Conservation (phyloP, 2,797 vertebrate species). For the Acrossocheilus wenchowensis region DNA sequence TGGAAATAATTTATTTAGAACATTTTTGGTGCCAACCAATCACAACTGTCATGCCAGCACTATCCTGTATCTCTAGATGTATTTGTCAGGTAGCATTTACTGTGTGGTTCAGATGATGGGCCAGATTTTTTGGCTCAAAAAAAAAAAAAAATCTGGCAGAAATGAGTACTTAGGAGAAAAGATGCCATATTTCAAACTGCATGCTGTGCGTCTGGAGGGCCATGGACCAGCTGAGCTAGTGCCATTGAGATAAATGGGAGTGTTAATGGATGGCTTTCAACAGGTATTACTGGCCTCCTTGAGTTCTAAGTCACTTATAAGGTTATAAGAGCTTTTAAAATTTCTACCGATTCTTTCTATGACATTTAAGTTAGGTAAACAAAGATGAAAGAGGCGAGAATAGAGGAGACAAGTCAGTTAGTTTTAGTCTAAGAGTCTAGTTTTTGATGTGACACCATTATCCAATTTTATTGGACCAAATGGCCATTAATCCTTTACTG, state of each 20-base stretch:
- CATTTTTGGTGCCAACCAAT: too few species aligned
- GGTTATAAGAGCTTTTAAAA: background rate
- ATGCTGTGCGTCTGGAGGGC: background rate
- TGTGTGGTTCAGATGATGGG: background rate
- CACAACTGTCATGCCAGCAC: too few species aligned
- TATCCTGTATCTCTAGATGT: background rate
- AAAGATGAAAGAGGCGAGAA: conserved; percentile 12
- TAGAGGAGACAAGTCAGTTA: background rate
- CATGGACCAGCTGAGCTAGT: background rate
- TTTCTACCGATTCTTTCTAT: background rate
- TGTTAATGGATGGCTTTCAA: background rate
- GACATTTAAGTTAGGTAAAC: conserved; percentile 29
- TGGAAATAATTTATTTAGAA: background rate
- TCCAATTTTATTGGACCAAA: background rate
- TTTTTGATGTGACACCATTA: background rate
- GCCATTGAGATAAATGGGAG: background rate
- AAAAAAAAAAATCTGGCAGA: background rate
- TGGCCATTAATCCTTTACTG: background rate
- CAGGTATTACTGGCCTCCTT: background rate
- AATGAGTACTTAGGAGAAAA: background rate
- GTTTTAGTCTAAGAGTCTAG: background rate
- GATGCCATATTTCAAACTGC: background rate
- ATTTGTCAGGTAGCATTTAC: background rate
- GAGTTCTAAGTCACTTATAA: background rate
- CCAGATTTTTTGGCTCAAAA: background rate